Evolutionary conservation across 2,888 invertebrate species (phyloP).

Genomic region (Antitype chi): DNA sequence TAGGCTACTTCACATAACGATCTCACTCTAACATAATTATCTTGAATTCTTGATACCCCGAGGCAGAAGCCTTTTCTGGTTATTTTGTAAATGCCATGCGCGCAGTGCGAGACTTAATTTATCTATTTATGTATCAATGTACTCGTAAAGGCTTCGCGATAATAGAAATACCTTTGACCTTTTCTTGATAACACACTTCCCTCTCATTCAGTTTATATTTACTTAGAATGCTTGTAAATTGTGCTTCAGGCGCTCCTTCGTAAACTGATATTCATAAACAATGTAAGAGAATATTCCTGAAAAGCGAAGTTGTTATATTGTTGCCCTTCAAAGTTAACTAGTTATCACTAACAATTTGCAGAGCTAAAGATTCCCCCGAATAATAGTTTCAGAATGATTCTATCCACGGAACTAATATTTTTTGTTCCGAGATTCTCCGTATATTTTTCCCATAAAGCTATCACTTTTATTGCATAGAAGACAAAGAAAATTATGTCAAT

Average conservation of each 20-base stretch:
- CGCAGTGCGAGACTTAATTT: background rate
- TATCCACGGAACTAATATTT: constrained; percentile 18
- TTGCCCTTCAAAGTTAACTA: constrained; percentile 35
- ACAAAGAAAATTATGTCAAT: constrained; percentile 12
- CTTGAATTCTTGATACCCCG: constrained; percentile 5
- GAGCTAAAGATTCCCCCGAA: constrained; percentile 7
- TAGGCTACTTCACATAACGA: constrained; percentile 16
- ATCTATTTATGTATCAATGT: constrained; percentile 23
- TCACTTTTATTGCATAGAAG: constrained; percentile 3
- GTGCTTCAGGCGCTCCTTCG: constrained; percentile 9
- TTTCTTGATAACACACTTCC: constrained; percentile 34
- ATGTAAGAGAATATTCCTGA: constrained; percentile 12
- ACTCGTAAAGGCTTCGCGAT: constrained; percentile 42
- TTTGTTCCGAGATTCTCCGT: constrained; percentile 10
- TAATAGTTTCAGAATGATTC: constrained; percentile 16
- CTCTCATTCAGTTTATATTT: constrained; percentile 15
- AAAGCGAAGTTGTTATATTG: constrained; percentile 12
- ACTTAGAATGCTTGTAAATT: constrained; percentile 11
- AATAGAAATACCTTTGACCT: constrained; percentile 45
- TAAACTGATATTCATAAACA: constrained; percentile 26
- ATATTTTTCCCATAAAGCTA: constrained; percentile 12
- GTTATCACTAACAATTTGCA: constrained; percentile 26
- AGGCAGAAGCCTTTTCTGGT: constrained; percentile 13
- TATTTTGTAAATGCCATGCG: constrained; percentile 27
- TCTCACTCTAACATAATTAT: constrained; percentile 11